A percentile compares a stretch with the other conserved stretches of the same genome.
These are phyloP conservation scores for Meiosimyza platycephala DNA, from an alignment of 2,888 invertebrate genomes.

Conservation along the genomic window DNA sequence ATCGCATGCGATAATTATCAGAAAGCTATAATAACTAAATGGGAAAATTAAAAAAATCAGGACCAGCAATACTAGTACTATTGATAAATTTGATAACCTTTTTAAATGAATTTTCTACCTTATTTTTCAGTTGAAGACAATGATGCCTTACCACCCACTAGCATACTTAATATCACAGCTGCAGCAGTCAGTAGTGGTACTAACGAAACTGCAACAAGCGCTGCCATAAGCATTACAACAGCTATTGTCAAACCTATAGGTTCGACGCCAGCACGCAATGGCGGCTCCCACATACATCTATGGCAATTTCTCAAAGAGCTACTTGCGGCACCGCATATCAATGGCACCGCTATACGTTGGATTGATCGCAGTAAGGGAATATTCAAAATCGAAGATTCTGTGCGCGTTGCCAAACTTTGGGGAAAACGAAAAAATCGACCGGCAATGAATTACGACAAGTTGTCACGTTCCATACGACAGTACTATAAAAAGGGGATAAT, in stretches of 20 bases:
- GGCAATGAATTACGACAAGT: conserved; percentile 99
- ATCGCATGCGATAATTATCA: too few species aligned
- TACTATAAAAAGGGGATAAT: conserved; percentile 99
- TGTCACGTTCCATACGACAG: conserved; percentile 96
- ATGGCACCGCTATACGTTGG: conserved; percentile 97
- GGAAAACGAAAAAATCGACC: conserved; percentile 97
- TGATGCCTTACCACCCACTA: conserved; percentile 55
- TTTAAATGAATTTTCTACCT: too few species aligned
- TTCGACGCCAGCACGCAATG: conserved; percentile 41
- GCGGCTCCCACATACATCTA: conserved; percentile 92
- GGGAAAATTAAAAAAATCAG: not conserved
- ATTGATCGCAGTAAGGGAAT: conserved; percentile 93
- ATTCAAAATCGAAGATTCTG: conserved; percentile 99
- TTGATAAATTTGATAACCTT: too few species aligned
- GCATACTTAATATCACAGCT: conserved; percentile 39
- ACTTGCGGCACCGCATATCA: conserved; percentile 85
- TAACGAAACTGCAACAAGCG: conserved; percentile 58
- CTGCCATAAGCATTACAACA: conserved; percentile 45
- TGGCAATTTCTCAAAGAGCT: conserved; percentile 99
- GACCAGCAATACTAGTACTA: too few species aligned
- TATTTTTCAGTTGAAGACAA: conserved; percentile 69
- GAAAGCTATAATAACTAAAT: too few species aligned
- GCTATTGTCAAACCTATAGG: conserved; percentile 44
- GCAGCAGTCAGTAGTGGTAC: conserved; percentile 43
- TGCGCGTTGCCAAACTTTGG: conserved; percentile 97